Evolutionary conservation across 2,888 invertebrate genomes (phyloP), one percentile per base, ranked within the genome.

Genomic region (Eilema sororculum): DNA sequence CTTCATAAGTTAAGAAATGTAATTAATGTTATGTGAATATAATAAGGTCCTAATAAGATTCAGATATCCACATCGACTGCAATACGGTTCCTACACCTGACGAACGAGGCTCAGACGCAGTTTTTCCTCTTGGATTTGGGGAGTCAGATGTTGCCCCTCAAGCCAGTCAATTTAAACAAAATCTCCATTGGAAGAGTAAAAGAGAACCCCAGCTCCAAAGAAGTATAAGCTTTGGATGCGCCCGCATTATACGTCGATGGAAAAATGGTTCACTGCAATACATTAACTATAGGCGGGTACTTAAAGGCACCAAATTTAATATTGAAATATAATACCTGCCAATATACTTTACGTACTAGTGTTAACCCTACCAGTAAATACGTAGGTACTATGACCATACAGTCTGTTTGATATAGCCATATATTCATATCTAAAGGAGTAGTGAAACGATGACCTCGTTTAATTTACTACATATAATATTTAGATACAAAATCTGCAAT

Each of bases 371-470:
- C 2, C 46, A 46, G 20, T 20, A 6, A 46, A 46, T 46, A 46
- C 20, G 8, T n/a, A n/a, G n/a, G n/a, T 20, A 46, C 6, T 20
- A 52, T 52, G n/a, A 20, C 25, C 20, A 16, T 62, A 10, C 25
- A 41, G 20, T 25, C 25, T 20, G 4, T 62, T 37, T 12, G 9
- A 62, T 62, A 41, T 41, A 25, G 41, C 20, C 25, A 10, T 41
- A 62, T 41, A 25, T 62, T 24, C 25, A 10, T 41, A 62, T 41
- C 62, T 63, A 12, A 60, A 52, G 30, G 64, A 33, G 56, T 62
- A 63, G 46, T 61, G 72, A 79, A 81, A 81, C 68, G 65, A 72
- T 46, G 78, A 75, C 72, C 82, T 73, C 33, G 67, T 71, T 46
- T 46, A 46, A 57, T 67, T 71, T 76, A 65, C 76, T 78, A 67